phyloP scores from a whole-genome alignment of 2,797 vertebrate species.

The Petrocephalus schoutedeni region DNA sequence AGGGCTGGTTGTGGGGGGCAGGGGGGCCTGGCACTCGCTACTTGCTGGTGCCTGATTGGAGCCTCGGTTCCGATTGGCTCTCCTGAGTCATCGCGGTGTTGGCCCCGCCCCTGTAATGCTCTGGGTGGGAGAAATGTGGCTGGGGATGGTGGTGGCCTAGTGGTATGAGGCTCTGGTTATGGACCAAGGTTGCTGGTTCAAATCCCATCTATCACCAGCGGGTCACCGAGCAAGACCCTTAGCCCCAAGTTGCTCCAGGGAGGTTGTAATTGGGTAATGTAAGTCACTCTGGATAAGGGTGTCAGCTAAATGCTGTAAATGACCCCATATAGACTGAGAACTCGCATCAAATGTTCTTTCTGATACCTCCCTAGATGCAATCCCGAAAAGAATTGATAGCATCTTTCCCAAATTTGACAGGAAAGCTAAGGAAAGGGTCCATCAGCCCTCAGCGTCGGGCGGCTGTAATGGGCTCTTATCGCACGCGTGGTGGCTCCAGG shows the following conservation, averaged over 20 bases:
- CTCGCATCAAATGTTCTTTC: slow-evolving; percentile 35
- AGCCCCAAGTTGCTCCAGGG: no score
- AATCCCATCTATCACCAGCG: no score
- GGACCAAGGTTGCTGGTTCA: no score
- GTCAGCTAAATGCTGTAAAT: not conserved
- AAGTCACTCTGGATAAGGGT: no score
- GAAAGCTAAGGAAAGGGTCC: slow-evolving; percentile 36
- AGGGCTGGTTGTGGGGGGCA: slow-evolving; percentile 52
- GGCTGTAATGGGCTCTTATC: slow-evolving; percentile 37
- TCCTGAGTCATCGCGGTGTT: slow-evolving; percentile 21
- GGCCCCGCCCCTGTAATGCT: slow-evolving; percentile 31
- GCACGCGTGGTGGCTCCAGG: slow-evolving; percentile 42
- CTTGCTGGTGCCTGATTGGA: slow-evolving; percentile 61
- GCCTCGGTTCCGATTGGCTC: slow-evolving; percentile 46
- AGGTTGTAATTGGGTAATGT: no score
- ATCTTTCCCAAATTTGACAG: slow-evolving; percentile 46
- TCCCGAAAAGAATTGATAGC: slow-evolving; percentile 33
- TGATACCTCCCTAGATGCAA: not conserved
- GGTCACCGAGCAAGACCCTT: no score
- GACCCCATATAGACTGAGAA: slow-evolving; percentile 35
- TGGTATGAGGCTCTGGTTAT: no score
- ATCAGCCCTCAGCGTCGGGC: slow-evolving; percentile 43
- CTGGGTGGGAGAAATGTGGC: slow-evolving; percentile 27
- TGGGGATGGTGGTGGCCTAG: no score
- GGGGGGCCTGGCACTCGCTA: slow-evolving; percentile 66